Base-by-base conservation (phyloP, 1,140 invertebrate species). In the Scylla paramamosain region DNA sequence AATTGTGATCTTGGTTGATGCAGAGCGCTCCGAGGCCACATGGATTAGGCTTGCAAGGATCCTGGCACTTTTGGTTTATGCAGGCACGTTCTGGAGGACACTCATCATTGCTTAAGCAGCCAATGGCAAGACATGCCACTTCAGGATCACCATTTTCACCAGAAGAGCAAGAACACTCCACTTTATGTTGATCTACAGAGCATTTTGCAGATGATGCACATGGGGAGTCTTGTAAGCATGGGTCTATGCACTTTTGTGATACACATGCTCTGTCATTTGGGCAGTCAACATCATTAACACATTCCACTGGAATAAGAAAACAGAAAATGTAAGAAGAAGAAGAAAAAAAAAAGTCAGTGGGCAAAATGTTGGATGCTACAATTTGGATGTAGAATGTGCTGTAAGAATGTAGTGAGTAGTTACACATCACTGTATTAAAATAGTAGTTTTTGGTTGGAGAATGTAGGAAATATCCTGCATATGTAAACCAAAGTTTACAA, bases 41-140 rank as follows among this genome's bases (percentile, higher is more conserved):
- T 14, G 97, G 97, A 29, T 97, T 97, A n/a, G 97, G 97, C 96
- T 97, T 45, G 95, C 98, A 98, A 32, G 97, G 97, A 96, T 98
- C 97, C 25, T 97, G 97, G 95, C 98, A 98, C 95, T 97, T 97
- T 89, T 97, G 97, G 89, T 98, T 98, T 87, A 97, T 97, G 92
- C 98, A 98, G 89, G 97, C 98, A 96, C 97, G 97, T 96, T 97
- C 97, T 91, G 97, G 97, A 0, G 97, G 96, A 96, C 98, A 98
- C 96, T 98, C 98, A 2, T 97, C 97, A 97, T 96, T 96, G 83
- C 59, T 89, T 20, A 97, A 97, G 96, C 98, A 99, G 97, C 98
- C 98, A 7, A 96, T 94, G 20, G 98, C 98, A 67, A 99, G 98
- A 96, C 98, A 99, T 29, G 98, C 98, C 0, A 98, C 97, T 84